These are phyloP conservation scores for Ceyx cyanopectus DNA, from an alignment of 2,113 vertebrate genomes.

Conservation along the genomic window DNA sequence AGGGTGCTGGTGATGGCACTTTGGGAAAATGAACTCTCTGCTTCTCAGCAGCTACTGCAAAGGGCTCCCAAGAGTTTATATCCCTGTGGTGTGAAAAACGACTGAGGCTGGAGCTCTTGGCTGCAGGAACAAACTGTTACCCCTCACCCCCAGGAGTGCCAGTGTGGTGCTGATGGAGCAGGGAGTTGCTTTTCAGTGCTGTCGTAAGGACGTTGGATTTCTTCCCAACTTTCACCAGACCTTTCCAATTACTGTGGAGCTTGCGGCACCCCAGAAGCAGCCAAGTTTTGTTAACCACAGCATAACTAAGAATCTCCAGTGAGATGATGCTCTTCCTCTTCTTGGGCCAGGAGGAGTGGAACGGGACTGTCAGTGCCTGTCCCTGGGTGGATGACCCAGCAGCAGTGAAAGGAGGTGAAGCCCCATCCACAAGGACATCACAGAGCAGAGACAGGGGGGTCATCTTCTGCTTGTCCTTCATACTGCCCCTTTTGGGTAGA, in stretches of 20 bases:
- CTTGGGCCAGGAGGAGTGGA: background rate
- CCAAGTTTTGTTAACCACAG: background rate
- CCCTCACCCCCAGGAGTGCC: background rate
- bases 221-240: background rate
- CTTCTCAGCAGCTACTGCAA: background rate
- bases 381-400: background rate
- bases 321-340: background rate
- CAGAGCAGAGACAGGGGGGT: background rate
- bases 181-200: background rate
- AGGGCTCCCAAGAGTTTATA: background rate
- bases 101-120: accelerated
- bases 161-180: background rate
- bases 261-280: background rate
- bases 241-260: background rate
- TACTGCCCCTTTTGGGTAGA: background rate
- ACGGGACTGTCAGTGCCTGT: background rate
- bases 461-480: background rate
- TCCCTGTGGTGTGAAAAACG: background rate
- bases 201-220: background rate
- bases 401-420: background rate
- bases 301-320: background rate
- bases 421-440: background rate
- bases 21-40: background rate
- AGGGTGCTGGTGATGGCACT: background rate
- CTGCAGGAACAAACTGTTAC: background rate